Percentiles rank a stretch among this genome's conserved stretches.
Conservation (phyloP, 2,113 vertebrate genomes). For the Cynopterus brachyotis region DNA sequence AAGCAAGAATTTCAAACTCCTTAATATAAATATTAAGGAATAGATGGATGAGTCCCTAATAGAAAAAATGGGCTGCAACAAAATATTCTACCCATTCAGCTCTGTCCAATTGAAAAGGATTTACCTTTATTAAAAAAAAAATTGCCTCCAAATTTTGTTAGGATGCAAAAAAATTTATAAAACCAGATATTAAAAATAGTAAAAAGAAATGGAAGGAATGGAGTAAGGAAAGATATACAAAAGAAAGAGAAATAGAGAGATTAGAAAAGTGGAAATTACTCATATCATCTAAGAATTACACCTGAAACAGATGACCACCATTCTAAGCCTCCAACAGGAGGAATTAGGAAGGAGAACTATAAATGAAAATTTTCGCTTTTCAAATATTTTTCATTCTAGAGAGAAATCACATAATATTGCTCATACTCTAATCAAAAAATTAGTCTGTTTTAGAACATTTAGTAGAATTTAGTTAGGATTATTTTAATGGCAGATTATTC, state of each 20-base stretch:
- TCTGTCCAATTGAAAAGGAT: not conserved
- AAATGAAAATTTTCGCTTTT: not conserved
- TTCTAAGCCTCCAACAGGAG: not conserved
- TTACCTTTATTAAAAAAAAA: not conserved
- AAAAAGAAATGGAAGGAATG: not conserved
- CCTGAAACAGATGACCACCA: not conserved
- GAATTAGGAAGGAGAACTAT: not conserved
- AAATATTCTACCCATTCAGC: not conserved
- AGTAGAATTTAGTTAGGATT: not conserved
- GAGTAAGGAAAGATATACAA: not conserved
- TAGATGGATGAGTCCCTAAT: not conserved
- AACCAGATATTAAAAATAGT: not conserved
- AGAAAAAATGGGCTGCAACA: not conserved
- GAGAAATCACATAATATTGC: not conserved
- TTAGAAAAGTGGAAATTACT: not conserved
- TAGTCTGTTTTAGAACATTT: not conserved
- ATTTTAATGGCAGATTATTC: not conserved
- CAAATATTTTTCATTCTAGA: not conserved
- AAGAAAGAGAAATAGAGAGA: not conserved
- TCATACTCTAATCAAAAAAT: not conserved
- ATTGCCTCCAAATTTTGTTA: not conserved
- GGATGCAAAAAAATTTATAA: not conserved
- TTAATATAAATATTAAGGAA: not conserved
- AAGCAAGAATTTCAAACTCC: not conserved
- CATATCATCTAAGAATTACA: not conserved